Evolutionary conservation across 2,888 invertebrate species (phyloP).

Genomic region (Eulithis prunata): DNA sequence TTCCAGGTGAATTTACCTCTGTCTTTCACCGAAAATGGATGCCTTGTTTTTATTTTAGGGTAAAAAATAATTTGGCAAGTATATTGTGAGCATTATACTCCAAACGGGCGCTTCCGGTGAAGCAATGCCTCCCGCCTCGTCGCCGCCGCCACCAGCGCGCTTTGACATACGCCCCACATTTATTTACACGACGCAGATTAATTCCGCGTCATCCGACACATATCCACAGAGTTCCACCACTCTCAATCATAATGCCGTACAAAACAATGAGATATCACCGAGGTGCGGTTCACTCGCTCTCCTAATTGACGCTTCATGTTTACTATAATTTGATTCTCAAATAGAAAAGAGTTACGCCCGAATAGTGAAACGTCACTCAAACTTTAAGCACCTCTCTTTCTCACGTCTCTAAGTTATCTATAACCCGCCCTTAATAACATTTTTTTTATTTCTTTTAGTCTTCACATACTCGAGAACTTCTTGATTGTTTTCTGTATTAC

Average conservation of each 20-base stretch:
- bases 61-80: slow-evolving; percentile 63
- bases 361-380: too few species aligned
- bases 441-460: too few species aligned
- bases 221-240: slow-evolving; percentile 59
- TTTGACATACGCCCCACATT: slow-evolving; percentile 72
- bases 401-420: too few species aligned
- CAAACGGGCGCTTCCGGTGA: slow-evolving; percentile 55
- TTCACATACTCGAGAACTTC: too few species aligned
- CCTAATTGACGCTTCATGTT: slow-evolving; percentile 39
- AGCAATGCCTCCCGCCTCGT: slow-evolving; percentile 48
- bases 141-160: slow-evolving; percentile 44
- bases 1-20: too few species aligned
- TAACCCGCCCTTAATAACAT: too few species aligned
- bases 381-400: too few species aligned
- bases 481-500: too few species aligned
- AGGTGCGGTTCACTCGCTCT: slow-evolving; percentile 21
- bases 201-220: slow-evolving; percentile 72
- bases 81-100: slow-evolving; percentile 49
- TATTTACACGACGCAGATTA: slow-evolving; percentile 78
- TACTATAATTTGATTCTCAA: slow-evolving; percentile 6
- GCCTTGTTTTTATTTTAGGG: slow-evolving; percentile 56
- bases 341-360: not conserved
- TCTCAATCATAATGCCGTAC: slow-evolving; percentile 62
- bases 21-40: slow-evolving; percentile 54
- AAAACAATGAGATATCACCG: slow-evolving; percentile 45